Evolutionary conservation across 2,888 invertebrate species (phyloP).

Genomic region (Belgica antarctica): DNA sequence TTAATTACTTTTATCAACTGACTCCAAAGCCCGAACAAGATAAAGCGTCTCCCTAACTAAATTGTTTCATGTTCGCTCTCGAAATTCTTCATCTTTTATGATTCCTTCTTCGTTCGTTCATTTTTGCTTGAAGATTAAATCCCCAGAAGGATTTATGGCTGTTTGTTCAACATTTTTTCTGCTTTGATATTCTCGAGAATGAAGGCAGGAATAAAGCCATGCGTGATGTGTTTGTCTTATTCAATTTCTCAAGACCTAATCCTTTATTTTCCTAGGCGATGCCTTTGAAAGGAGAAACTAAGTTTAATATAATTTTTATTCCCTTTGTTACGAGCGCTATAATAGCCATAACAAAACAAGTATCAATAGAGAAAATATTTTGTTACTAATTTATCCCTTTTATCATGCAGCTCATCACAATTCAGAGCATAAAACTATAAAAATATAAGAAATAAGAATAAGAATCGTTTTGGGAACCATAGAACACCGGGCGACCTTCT

Average conservation of each 20-base stretch:
- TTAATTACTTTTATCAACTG: slow-evolving; percentile 6
- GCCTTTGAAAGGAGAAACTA: neutral
- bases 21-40: too few species aligned
- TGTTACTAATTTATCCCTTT: slow-evolving; percentile 13
- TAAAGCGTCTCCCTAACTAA: too few species aligned
- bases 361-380: slow-evolving; percentile 9
- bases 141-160: slow-evolving; percentile 15
- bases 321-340: neutral
- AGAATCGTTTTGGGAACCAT: neutral
- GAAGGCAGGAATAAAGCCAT: neutral
- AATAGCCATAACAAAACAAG: neutral
- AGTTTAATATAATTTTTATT: neutral
- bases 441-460: too few species aligned
- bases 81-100: too few species aligned
- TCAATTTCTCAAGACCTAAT: slow-evolving; percentile 2
- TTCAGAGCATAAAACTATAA: neutral
- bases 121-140: neutral
- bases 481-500: neutral
- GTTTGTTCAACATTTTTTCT: neutral
- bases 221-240: neutral
- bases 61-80: slow-evolving; percentile 1
- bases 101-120: neutral
- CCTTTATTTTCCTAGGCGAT: neutral
- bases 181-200: neutral
- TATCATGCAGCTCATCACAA: slow-evolving; percentile 11